Base-by-base conservation (phyloP, 2,113 vertebrate species). In the Mirza zaza region DNA sequence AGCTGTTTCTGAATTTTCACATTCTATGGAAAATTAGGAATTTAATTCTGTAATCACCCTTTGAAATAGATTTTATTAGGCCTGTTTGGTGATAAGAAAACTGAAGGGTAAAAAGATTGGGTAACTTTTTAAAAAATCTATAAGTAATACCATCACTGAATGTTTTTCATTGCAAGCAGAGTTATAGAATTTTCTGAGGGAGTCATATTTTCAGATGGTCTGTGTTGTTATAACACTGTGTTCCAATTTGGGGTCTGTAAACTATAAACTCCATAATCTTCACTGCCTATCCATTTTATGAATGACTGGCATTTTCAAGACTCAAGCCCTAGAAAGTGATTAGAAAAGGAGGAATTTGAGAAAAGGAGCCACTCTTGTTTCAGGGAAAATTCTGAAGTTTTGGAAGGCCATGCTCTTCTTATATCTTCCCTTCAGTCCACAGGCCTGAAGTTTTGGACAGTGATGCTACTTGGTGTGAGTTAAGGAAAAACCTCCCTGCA, bases 121-220 rank as follows among this genome's bases (percentile, higher is more conserved):
- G 34, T 88, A 50, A 87, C 63, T 84, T 87, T 93, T 91, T 29
- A n/a, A 88, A 91, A 36, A 91, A 50, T 85, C 6, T 32, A 29
- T 61, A 71, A 4, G 2, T 88, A 87, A 61, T 88, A 68, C 20
- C 52, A 71, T 36, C 81, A 42, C 18, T 76, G 21, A 36, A 77
- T 84, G 83, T 94, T 92, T 91, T 87, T 93, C 10, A 48, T 85
- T 91, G 68, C 29, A 90, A 88, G 73, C 29, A 92, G 27, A 8
- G 34, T 86, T 96, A 82, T 27, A 70, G 75, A 95, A 90, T 94
- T 96, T 96, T 90, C 84, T 67, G n/a, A 88, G 7, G 17, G n/a
- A 65, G 71, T 84, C 29, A 63, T 2, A 75, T 93, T 91, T 87
- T 96, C 32, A 77, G n/a, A 57, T 96, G 29, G n/a, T 84, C 71